Percentiles rank a stretch among this genome's conserved stretches.
Conservation (phyloP, 2,888 invertebrate genomes). For the Mythimna albipuncta region DNA sequence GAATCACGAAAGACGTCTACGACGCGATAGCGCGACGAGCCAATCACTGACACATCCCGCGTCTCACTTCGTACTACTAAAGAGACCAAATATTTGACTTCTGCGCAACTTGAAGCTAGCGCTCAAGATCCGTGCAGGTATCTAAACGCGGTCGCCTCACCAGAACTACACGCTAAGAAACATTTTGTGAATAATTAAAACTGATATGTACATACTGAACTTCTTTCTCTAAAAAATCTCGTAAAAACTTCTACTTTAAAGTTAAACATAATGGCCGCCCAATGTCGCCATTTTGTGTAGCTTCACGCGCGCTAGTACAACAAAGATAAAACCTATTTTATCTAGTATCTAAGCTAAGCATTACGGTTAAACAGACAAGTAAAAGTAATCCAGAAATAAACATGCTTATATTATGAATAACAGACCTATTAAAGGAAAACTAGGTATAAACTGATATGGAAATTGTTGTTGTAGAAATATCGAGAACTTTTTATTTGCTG, state of each 20-base stretch:
- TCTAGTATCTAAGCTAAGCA: conserved; percentile 7
- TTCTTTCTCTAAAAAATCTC: too few species aligned
- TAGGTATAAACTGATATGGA: conserved; percentile 3
- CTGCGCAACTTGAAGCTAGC: too few species aligned
- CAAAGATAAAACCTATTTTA: conserved; percentile 7
- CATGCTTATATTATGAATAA: not conserved
- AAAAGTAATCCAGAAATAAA: conserved; percentile 50
- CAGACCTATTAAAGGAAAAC: not conserved
- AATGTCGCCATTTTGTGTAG: conserved; percentile 22
- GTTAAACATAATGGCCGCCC: conserved; percentile 30
- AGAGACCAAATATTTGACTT: too few species aligned
- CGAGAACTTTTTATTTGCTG: conserved; percentile 17
- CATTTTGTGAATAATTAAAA: too few species aligned
- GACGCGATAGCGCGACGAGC: too few species aligned
- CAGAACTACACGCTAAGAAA: too few species aligned
- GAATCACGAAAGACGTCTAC: too few species aligned
- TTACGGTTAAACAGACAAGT: conserved; percentile 20
- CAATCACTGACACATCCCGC: too few species aligned
- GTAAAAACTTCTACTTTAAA: not conserved
- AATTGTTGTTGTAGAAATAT: conserved; percentile 35
- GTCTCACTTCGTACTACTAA: too few species aligned
- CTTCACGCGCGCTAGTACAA: not conserved
- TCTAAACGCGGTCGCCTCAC: too few species aligned
- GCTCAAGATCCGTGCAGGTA: too few species aligned
- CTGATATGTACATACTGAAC: too few species aligned